These are phyloP conservation scores for Lasioglossum lativentre DNA, from an alignment of 2,888 invertebrate genomes.

Conservation along the genomic window DNA sequence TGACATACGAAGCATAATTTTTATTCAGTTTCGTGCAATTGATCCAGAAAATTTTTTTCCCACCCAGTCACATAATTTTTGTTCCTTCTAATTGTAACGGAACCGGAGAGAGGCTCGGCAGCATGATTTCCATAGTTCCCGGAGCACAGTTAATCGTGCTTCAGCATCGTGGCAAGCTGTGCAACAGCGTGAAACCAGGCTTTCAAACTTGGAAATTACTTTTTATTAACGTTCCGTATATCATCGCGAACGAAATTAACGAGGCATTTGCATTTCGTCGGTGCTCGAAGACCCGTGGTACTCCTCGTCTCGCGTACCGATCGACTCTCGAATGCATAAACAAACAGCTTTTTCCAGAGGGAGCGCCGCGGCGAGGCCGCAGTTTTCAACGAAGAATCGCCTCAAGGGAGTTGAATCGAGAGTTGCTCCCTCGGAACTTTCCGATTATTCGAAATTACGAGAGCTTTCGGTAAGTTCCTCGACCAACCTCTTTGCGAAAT, in stretches of 20 bases:
- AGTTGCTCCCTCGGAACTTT: constrained; percentile 78
- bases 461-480: constrained; percentile 49
- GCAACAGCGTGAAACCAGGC: background rate
- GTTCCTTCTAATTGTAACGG: background rate
- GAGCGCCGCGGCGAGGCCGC: background rate
- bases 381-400: constrained; percentile 48
- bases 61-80: too few species aligned
- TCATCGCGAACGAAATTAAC: constrained; percentile 21
- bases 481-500: background rate
- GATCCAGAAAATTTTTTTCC: background rate
- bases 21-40: background rate
- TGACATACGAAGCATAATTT: too few species aligned
- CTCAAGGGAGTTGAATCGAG: constrained; percentile 64
- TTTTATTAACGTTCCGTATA: background rate
- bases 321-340: constrained; percentile 51
- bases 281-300: background rate
- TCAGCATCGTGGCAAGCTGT: background rate
- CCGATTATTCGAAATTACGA: constrained; percentile 80
- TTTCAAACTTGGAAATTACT: constrained; percentile 7
- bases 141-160: background rate
- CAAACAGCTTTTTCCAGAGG: constrained; percentile 40
- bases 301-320: background rate
- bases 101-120: background rate
- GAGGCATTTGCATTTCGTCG: background rate
- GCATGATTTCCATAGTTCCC: background rate